A percentile compares a stretch with the other conserved stretches of the same genome.
Conservation (phyloP, 2,888 invertebrate genomes). For the Chamaedrilus cognettii region DNA sequence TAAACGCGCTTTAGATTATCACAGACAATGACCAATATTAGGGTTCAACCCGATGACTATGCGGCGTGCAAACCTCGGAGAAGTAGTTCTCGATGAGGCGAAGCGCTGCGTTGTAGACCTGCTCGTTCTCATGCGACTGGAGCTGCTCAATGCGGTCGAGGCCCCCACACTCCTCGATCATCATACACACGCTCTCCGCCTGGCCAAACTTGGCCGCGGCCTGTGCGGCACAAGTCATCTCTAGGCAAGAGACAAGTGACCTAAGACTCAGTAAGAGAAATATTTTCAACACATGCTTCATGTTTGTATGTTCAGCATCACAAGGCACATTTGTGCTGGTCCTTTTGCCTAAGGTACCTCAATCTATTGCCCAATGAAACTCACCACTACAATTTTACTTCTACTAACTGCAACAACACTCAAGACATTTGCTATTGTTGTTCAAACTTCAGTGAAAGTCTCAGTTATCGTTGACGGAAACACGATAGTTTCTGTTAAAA, state of each 20-base stretch:
- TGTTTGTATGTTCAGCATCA: neutral
- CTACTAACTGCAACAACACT: too few species aligned
- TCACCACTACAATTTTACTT: too few species aligned
- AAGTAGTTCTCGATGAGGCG: constrained; percentile 63
- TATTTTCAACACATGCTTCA: neutral
- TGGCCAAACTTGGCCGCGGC: constrained; percentile 78
- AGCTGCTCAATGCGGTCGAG: constrained; percentile 63
- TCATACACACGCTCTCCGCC: constrained; percentile 74
- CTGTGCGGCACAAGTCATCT: too few species aligned
- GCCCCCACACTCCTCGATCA: constrained; percentile 83
- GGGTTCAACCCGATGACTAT: too few species aligned
- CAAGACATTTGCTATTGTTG: too few species aligned
- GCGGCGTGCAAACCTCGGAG: constrained; percentile 8
- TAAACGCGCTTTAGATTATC: too few species aligned
- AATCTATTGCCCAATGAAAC: too few species aligned
- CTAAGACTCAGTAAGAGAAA: neutral
- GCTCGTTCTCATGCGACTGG: constrained; percentile 62
- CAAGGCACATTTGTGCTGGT: neutral
- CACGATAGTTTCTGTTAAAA: too few species aligned
- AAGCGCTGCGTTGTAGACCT: constrained; percentile 61
- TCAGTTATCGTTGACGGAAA: too few species aligned
- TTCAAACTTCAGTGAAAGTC: too few species aligned
- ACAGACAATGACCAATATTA: too few species aligned
- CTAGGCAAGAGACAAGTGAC: neutral
- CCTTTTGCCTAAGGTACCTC: too few species aligned